A percentile compares a stretch with the other conserved stretches of the same genome.
These are phyloP conservation scores for Nyctalus aviator DNA, from an alignment of 2,797 vertebrate species.

Conservation along the genomic window DNA sequence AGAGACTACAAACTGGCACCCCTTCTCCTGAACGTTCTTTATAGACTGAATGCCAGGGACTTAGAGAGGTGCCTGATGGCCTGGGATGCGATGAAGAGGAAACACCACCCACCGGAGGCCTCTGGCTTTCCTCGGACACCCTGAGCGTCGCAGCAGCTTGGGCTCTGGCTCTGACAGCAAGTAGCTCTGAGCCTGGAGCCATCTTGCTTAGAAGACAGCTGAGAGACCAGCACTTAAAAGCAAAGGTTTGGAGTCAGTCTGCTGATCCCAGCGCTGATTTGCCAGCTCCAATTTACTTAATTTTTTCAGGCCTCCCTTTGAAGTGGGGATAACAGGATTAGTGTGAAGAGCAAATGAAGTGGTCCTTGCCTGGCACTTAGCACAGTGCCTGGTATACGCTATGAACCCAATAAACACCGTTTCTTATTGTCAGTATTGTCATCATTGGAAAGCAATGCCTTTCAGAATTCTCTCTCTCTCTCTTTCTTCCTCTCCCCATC, in stretches of 20 bases:
- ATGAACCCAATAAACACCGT: neutral
- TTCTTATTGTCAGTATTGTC: neutral
- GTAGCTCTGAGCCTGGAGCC: neutral
- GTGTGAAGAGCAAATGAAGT: neutral
- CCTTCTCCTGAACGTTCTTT: neutral
- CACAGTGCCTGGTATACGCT: neutral
- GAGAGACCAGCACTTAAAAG: neutral
- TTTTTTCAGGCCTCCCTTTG: constrained; percentile 1
- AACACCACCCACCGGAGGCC: neutral
- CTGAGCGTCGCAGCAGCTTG: neutral
- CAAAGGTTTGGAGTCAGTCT: neutral
- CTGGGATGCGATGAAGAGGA: neutral
- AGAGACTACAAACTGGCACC: neutral
- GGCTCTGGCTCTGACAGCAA: neutral
- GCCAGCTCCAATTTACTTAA: neutral
- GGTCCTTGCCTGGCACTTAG: neutral
- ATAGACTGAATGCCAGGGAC: neutral
- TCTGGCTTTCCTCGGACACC: neutral
- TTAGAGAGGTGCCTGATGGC: neutral
- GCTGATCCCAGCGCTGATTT: neutral
- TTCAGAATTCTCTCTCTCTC: neutral
- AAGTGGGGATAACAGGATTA: neutral
- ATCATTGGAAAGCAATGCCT: neutral
- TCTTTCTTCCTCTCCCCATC: neutral
- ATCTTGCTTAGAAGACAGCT: neutral